A percentile compares a stretch with the other conserved stretches of the same genome.
phyloP scores from a whole-genome alignment of 2,113 vertebrate genomes.

The Carassius auratus region DNA sequence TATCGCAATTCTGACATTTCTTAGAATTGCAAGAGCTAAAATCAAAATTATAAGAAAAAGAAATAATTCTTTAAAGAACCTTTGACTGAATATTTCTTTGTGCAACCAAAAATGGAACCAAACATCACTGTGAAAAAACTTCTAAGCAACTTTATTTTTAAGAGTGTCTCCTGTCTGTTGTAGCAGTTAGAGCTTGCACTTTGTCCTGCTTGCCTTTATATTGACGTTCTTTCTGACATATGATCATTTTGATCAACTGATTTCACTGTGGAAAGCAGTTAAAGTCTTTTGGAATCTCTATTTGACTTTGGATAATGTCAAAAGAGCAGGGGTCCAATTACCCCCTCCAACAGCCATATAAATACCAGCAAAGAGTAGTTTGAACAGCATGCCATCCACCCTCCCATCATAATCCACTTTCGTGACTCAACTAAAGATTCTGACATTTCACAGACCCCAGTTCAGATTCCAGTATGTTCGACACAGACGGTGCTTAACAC shows the following conservation, averaged over 20 bases:
- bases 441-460: slow-evolving; percentile 47
- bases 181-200: neutral
- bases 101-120: no score
- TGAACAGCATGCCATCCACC: neutral
- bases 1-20: neutral
- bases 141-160: no score
- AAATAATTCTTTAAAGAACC: no score
- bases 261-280: neutral
- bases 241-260: neutral
- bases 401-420: slow-evolving; percentile 1
- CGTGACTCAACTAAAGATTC: neutral
- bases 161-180: neutral
- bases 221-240: neutral
- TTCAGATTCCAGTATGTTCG: slow-evolving; percentile 41
- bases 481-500: slow-evolving; percentile 57
- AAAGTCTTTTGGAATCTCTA: neutral
- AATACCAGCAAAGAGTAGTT: slow-evolving; percentile 22
- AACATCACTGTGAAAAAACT: no score
- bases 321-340: neutral
- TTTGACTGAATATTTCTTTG: no score
- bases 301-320: neutral
- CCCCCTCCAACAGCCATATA: neutral
- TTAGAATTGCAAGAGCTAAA: neutral
- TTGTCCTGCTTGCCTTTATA: neutral
- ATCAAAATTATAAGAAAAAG: neutral